Evolutionary conservation across 1,140 invertebrate species (phyloP).

Genomic region (Neelides sp.): DNA sequence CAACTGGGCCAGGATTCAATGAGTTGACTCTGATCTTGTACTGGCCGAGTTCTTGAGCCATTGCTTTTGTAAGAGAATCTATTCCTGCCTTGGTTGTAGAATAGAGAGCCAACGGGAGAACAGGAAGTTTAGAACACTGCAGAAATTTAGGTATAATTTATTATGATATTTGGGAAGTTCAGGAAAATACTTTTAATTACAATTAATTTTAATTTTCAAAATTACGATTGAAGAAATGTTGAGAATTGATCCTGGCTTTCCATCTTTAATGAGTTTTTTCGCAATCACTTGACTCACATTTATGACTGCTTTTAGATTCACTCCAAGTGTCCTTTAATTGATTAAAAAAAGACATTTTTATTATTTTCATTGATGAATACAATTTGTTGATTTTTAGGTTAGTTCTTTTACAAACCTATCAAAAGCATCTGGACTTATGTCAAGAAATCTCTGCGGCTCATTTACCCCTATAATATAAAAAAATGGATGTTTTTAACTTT

Average conservation of each 20-base stretch:
- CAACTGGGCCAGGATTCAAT: background rate
- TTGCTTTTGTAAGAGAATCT: background rate
- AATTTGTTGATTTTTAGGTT: background rate
- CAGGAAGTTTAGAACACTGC: too few species aligned
- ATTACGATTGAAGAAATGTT: conserved; percentile 62
- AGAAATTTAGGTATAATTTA: too few species aligned
- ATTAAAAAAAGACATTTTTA: background rate
- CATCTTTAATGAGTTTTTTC: conserved; percentile 55
- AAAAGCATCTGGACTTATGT: conserved; percentile 51
- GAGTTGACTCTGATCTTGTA: conserved; percentile 10
- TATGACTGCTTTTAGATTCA: conserved; percentile 73
- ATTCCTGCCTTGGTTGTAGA: background rate
- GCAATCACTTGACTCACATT: conserved; percentile 70
- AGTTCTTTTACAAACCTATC: conserved; percentile 46
- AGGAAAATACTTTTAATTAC: background rate
- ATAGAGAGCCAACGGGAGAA: too few species aligned
- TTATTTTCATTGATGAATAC: background rate
- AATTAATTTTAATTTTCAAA: background rate
- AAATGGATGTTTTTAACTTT: too few species aligned
- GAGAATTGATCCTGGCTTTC: conserved; percentile 63
- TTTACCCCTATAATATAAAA: background rate
- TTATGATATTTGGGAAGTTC: too few species aligned
- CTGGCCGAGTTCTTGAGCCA: background rate
- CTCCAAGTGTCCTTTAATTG: conserved; percentile 48
- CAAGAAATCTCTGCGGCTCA: conserved; percentile 46